Percentiles rank a stretch among this genome's conserved stretches.
Evolutionary conservation across 2,888 invertebrate species (phyloP).

Genomic region (Petrolisthes manimaculis): DNA sequence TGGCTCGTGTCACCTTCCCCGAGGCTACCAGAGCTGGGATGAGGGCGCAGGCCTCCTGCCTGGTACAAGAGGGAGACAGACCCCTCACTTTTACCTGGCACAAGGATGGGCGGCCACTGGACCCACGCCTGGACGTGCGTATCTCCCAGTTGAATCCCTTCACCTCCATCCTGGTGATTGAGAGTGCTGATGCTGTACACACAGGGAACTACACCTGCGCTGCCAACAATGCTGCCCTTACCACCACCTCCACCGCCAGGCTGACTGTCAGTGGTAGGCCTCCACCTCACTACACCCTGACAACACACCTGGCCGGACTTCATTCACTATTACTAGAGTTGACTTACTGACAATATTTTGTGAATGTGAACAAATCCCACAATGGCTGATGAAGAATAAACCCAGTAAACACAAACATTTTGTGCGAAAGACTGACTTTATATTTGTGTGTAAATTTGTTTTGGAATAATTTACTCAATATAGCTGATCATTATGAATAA

Average conservation of each 20-base stretch:
- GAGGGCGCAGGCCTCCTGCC: constrained; percentile 55
- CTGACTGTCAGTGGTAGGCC: constrained; percentile 67
- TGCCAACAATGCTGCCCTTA: constrained; percentile 65
- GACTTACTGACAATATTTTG: too few species aligned
- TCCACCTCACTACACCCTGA: background rate
- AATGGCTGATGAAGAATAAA: too few species aligned
- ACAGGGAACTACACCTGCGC: constrained; percentile 67
- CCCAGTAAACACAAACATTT: too few species aligned
- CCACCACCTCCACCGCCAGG: constrained; percentile 60
- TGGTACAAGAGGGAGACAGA: constrained; percentile 62
- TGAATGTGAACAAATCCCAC: too few species aligned
- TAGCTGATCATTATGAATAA: too few species aligned
- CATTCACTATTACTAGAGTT: too few species aligned
- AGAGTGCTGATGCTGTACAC: constrained; percentile 64
- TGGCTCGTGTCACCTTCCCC: constrained; percentile 55
- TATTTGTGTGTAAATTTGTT: too few species aligned
- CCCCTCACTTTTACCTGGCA: constrained; percentile 54
- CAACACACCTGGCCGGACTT: background rate
- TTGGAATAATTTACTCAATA: too few species aligned
- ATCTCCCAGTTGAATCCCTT: constrained; percentile 67
- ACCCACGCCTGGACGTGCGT: constrained; percentile 52
- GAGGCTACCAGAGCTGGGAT: constrained; percentile 60
- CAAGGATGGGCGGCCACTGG: constrained; percentile 54
- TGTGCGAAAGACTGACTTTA: too few species aligned
- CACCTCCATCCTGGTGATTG: constrained; percentile 76